Conservation (phyloP, 2,113 vertebrate genomes). For the Hirundichthys speculiger region DNA sequence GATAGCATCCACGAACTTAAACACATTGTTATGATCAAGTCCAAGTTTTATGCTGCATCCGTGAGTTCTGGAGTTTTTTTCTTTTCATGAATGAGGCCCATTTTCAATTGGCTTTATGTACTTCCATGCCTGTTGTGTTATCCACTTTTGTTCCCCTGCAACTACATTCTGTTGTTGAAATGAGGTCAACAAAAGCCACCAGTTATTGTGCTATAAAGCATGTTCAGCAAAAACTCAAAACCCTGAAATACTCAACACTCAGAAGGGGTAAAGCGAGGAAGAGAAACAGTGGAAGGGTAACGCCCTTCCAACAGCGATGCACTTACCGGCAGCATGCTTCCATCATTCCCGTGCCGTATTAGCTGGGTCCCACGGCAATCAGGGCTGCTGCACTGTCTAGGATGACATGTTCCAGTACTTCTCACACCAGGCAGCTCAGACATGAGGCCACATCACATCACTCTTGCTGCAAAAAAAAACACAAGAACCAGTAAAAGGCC, state of each 20-base stretch:
- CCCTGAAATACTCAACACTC: constrained; percentile 14
- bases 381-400: constrained; percentile 88
- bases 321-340: constrained; percentile 87
- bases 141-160: constrained; percentile 53
- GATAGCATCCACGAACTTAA: no score
- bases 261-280: constrained; percentile 33
- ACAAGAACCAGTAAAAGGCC: constrained; percentile 27
- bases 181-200: constrained; percentile 9
- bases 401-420: constrained; percentile 72
- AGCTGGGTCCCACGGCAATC: constrained; percentile 89
- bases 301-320: constrained; percentile 44
- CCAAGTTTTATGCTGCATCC: no score
- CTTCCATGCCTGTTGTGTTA: constrained; percentile 46
- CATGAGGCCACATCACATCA: constrained; percentile 35
- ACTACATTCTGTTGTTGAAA: constrained; percentile 15
- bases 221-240: constrained; percentile 14
- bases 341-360: constrained; percentile 88
- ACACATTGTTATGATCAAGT: no score
- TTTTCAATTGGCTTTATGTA: not conserved
- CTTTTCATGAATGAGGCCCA: no score
- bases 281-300: constrained; percentile 28
- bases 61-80: no score
- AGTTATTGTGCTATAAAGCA: constrained; percentile 16
- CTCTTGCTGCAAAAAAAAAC: constrained; percentile 15
- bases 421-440: constrained; percentile 21